Conservation (phyloP, 2,113 vertebrate genomes). For the Colaptes auratus region DNA sequence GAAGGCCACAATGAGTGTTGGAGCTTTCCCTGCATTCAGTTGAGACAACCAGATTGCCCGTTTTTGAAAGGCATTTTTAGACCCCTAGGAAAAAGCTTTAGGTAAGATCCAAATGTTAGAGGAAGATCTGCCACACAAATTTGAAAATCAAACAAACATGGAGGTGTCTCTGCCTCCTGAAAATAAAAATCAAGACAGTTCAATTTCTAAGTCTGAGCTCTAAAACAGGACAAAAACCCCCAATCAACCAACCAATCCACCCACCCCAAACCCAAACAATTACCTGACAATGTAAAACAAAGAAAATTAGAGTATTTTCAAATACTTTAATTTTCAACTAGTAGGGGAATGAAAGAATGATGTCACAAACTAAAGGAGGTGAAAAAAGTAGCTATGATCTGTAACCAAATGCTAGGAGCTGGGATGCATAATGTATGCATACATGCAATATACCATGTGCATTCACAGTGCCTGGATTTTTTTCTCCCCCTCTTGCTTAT, state of each 20-base stretch:
- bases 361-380: background rate
- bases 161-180: background rate
- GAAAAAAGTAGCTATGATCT: constrained; percentile 11
- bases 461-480: background rate
- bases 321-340: too few relatives aligned
- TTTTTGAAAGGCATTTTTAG: background rate
- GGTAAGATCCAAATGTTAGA: background rate
- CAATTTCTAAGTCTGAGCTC: background rate
- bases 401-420: background rate
- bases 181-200: background rate
- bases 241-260: background rate
- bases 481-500: background rate
- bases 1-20: too few relatives aligned
- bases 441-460: background rate
- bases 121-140: background rate
- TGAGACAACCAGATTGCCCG: background rate
- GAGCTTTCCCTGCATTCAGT: background rate
- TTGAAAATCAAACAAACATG: background rate
- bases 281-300: background rate
- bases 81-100: constrained; percentile 2
- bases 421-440: background rate
- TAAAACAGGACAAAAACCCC: background rate
- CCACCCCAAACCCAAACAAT: background rate
- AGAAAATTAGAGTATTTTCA: background rate
- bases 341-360: background rate